A percentile compares a stretch with the other conserved stretches of the same genome.
Conservation (phyloP, 2,888 invertebrate genomes). For the Venustoraphidia nigricollis region DNA sequence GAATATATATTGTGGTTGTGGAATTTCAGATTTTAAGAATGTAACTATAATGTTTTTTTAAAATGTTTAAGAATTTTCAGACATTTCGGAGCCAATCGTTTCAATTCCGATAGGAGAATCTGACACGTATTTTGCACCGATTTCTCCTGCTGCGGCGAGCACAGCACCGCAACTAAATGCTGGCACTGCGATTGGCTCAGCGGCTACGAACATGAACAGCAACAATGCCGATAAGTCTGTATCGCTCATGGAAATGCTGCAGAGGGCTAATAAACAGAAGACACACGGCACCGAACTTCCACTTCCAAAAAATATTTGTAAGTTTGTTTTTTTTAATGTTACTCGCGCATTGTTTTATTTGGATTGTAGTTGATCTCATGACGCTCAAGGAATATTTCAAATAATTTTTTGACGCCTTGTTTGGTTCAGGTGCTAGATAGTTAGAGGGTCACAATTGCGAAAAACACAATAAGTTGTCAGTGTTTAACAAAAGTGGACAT, state of each 20-base stretch:
- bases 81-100: conserved; percentile 30
- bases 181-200: conserved; percentile 8
- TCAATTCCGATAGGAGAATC: conserved; percentile 29
- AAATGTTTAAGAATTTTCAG: conserved; percentile 13
- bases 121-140: conserved; percentile 52
- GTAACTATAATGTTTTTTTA: background rate
- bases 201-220: conserved; percentile 19
- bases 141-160: conserved; percentile 44
- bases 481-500: too few relatives aligned
- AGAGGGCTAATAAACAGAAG: conserved; percentile 43
- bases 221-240: conserved; percentile 11
- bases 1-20: background rate
- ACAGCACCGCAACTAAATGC: conserved; percentile 13
- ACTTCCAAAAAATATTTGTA: conserved; percentile 12
- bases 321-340: conserved; percentile 1
- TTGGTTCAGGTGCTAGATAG: background rate
- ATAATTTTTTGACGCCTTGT: too few relatives aligned
- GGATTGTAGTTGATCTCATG: too few relatives aligned
- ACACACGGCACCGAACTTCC: conserved; percentile 10
- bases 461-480: background rate
- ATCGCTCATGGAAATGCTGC: conserved; percentile 50
- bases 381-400: too few relatives aligned
- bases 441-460: background rate
- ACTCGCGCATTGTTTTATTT: too few relatives aligned
- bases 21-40: background rate